Evolutionary conservation across 2,888 invertebrate genomes (phyloP).

Genomic region (Leptothorax acervorum): DNA sequence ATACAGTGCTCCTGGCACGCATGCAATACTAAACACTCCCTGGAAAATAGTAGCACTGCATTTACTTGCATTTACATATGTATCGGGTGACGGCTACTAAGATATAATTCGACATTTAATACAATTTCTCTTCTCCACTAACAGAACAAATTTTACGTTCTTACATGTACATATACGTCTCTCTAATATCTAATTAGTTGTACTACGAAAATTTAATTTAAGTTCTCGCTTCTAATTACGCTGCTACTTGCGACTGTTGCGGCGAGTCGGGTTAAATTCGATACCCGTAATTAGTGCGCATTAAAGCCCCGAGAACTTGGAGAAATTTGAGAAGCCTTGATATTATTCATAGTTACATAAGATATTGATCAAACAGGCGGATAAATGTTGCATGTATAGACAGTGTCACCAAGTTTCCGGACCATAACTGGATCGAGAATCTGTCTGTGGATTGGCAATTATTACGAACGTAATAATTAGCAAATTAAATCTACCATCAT

Average conservation of each 20-base stretch:
- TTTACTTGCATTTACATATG: slow-evolving; percentile 52
- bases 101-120: slow-evolving; percentile 45
- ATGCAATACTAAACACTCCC: slow-evolving; percentile 73
- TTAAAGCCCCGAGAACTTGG: slow-evolving; percentile 11
- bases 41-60: slow-evolving; percentile 59
- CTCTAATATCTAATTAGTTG: slow-evolving; percentile 19
- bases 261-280: slow-evolving; percentile 5
- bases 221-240: slow-evolving; percentile 29
- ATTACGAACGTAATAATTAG: slow-evolving; percentile 24
- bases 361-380: slow-evolving; percentile 82
- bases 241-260: not conserved
- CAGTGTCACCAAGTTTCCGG: slow-evolving; percentile 49
- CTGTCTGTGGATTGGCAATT: slow-evolving; percentile 8
- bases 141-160: slow-evolving; percentile 21
- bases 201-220: slow-evolving; percentile 43
- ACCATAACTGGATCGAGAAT: slow-evolving; percentile 13
- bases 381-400: slow-evolving; percentile 50
- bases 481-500: slow-evolving; percentile 20
- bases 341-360: slow-evolving; percentile 57
- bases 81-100: slow-evolving; percentile 70
- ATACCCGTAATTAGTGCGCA: not conserved
- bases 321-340: slow-evolving; percentile 42
- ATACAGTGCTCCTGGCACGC: slow-evolving; percentile 62
- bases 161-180: slow-evolving; percentile 36
- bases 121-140: slow-evolving; percentile 37